Base-by-base conservation (phyloP, 1,140 invertebrate species). In the Pristionchus pacificus region DNA sequence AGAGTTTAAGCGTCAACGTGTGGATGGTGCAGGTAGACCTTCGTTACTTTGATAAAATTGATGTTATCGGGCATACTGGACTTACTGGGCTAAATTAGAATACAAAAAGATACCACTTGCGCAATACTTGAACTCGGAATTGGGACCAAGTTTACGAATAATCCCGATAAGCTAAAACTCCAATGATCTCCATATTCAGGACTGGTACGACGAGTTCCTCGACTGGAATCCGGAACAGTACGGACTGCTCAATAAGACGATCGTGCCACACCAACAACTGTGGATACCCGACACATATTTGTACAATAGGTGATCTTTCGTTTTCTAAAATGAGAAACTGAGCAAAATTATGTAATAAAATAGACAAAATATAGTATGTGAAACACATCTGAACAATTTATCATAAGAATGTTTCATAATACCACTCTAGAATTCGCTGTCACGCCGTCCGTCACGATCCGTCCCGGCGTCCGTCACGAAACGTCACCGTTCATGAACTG, bases 241-340 rank as follows among this genome's bases (percentile, higher is more conserved):
- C 67, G 80, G 80, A n/a, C 77, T 79, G 74, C 78, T 82, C 55
- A 82, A 82, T 58, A 71, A 72, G 72, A 82, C 81, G 19, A 82
- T 82, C 27, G 70, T 82, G 32, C 81, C 81, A 27, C 81, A 81
- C 59, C 58, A 81, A 57, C 67, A 80, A 33, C 78, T 82, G 25
- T 82, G 77, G 76, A 77, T 83, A 13, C 81, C 81, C 25, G 80
- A 82, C 70, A 82, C 80, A n/a, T 80, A 71, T 66, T 69, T 76
- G n/a, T 82, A 82, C 63, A 82, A 82, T 66, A 77, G 74, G 74
- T 74, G 10, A 0, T 57, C 32, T 25, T 68, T 29, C 2, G 58
- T 30, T 27, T 55, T 58, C 6, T 15, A 3, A 30, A n/a, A 10
- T 10, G 25, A n/a, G 15, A 10, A 61, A 61, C 60, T 61, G 15